Base-by-base conservation (phyloP, 1,140 invertebrate species). In the Bombus consobrinus region DNA sequence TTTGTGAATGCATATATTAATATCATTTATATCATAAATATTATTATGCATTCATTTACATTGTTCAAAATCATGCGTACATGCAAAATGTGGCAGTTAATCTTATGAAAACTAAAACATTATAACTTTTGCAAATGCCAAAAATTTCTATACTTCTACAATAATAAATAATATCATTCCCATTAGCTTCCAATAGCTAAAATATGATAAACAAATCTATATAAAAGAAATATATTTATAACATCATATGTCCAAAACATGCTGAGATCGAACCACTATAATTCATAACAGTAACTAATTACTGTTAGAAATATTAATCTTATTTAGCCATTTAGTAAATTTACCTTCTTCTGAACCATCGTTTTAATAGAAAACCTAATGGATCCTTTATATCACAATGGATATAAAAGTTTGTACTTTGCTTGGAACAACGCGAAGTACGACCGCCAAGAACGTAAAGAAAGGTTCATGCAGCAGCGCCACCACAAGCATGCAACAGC, bases 271-370 rank as follows among this genome's bases (percentile, higher is more conserved):
- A 76, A 68, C 62, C 47, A 28, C 39, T n/a, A 28, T 39, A 78
- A 78, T 64, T 72, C 8, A 62, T 39, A 37, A 10, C 18, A 59
- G 34, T 69, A 43, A 85, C 22, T 8, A 22, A 53, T 41, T 80
- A 34, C 1, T 18, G 34, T n/a, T 22, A 81, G 68, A 93, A 93
- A 93, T 94, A 94, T 91, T 86, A 12, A 18, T 76, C 39, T 74
- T 72, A 47, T 43, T 9, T 8, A 25, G 59, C 72, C 62, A 34
- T 68, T 62, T 13, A 78, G 13, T 62, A 66, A 59, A 41, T 87
- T 92, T 91, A 94, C 93, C 92, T 94, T 94, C 66, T 94, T 94
- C 71, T 94, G 93, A n/a, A 94, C 93, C 93, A 94, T 94, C 80
- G 90, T 93, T 88, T 34, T 68, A 74, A n/a, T 1, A 72, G 53